Evolutionary conservation across 2,797 vertebrate genomes (phyloP), one percentile per base, ranked within the genome.

Genomic region (Hoplostethus atlanticus): DNA sequence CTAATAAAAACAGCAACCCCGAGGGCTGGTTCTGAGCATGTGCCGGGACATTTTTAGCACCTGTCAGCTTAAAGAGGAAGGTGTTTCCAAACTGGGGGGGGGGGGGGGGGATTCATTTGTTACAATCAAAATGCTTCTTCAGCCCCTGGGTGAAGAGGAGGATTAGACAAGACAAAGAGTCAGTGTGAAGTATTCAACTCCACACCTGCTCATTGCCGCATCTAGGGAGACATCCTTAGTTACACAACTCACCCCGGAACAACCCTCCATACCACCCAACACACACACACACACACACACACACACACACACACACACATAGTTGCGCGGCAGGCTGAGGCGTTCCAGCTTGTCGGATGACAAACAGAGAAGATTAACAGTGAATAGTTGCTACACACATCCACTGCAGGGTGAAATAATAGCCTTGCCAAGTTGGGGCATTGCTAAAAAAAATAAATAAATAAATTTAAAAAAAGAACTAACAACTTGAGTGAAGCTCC

Each of bases 291-390:
- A 34, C 56, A 58, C 46, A 59, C 31, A 50, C 57, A 60, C 47
- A 59, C 31, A 50, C 57, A 60, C 47, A 50, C 48, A 61, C 52
- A 73, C 68, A 68, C 42, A 61, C 81, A 71, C 38, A 73, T 28
- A 63, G 30, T 11, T 6, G 25, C 28, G 16, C 57, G 72, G 34
- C 54, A 54, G 46, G 34, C 21, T 47, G 76, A 83, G 77, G 67
- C 83, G 89, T 92, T 82, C 69, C 68, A 86, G 86, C 89, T 84
- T 90, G 91, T 86, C 78, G 47, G 54, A 85, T 76, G 73, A 82
- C 69, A 87, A 86, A 85, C 48, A 76, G 75, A 76, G 58, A 82
- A 82, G 68, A 91, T 89, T 86, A 89, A 77, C 51, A 31, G 7
- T 63, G 66, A 86, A 81, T 62, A 77, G 73, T 62, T 64, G 51